Conservation (phyloP, 23 tunicate species). For the Ascidia mentula region DNA sequence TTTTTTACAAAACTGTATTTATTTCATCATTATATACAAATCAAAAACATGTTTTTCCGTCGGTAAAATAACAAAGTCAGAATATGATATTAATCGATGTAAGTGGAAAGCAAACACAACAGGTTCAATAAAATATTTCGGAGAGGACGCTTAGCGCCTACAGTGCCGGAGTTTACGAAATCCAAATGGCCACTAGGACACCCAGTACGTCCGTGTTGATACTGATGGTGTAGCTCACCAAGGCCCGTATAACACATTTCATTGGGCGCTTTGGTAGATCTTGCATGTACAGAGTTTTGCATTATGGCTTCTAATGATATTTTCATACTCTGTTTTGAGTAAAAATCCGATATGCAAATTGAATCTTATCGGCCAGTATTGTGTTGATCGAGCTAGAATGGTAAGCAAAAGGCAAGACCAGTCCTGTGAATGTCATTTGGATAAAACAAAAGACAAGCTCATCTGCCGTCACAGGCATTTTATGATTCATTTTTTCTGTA, state of each 20-base stretch:
- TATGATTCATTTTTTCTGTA: too few relatives aligned
- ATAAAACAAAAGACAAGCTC: conserved; percentile 17
- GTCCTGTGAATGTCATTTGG: background rate
- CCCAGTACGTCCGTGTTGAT: conserved; percentile 63
- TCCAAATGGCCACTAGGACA: conserved; percentile 38
- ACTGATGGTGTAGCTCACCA: conserved; percentile 41
- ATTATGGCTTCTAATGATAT: too few relatives aligned
- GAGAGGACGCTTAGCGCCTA: conserved; percentile 44
- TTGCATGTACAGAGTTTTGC: background rate
- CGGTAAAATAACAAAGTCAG: too few relatives aligned
- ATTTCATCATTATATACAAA: too few relatives aligned
- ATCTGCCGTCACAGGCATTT: background rate
- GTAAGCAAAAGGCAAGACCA: conserved; percentile 37
- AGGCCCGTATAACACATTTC: conserved; percentile 48
- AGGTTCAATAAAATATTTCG: conserved; percentile 43
- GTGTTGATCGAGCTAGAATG: conserved; percentile 39
- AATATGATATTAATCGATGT: too few relatives aligned
- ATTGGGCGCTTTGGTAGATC: conserved; percentile 28
- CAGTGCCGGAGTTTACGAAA: conserved; percentile 38
- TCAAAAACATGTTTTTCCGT: too few relatives aligned
- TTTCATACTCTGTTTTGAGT: conserved; percentile 31
- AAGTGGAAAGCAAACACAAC: conserved; percentile 51
- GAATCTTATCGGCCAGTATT: conserved; percentile 35
- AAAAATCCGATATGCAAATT: conserved; percentile 54
- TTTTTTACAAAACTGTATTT: too few relatives aligned